Conservation (phyloP, 2,797 vertebrate species). For the Mallotus villosus region DNA sequence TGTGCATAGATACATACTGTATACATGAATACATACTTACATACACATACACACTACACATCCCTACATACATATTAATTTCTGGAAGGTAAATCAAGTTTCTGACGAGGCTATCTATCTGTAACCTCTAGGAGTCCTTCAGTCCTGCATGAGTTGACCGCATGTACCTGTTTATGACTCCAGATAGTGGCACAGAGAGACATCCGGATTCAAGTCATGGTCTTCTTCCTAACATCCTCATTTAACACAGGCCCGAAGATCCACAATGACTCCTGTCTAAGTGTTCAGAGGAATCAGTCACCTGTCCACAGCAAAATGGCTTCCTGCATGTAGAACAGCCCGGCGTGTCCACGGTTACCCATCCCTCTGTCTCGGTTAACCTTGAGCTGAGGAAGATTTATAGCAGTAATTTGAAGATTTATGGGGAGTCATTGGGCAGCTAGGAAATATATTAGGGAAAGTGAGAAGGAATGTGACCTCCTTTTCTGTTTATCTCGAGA, state of each 20-base stretch:
- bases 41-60: too few species aligned
- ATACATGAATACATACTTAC: too few species aligned
- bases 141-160: too few species aligned
- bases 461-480: not conserved
- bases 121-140: too few species aligned
- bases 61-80: too few species aligned
- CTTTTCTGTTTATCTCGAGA: not conserved
- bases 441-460: conserved; percentile 2
- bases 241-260: not conserved
- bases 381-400: conserved; percentile 13
- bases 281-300: conserved; percentile 1
- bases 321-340: conserved; percentile 5
- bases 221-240: not conserved
- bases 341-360: not conserved
- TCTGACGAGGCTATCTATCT: too few species aligned
- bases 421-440: not conserved
- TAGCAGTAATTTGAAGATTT: conserved; percentile 18
- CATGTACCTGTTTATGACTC: not conserved
- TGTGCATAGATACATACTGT: too few species aligned
- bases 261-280: conserved; percentile 5
- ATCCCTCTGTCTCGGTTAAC: conserved; percentile 1
- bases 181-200: not conserved
- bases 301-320: conserved; percentile 2
- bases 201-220: not conserved
- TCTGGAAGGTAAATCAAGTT: too few species aligned